phyloP scores from a whole-genome alignment of 2,113 vertebrate species.

The Callaeas wilsoni region DNA sequence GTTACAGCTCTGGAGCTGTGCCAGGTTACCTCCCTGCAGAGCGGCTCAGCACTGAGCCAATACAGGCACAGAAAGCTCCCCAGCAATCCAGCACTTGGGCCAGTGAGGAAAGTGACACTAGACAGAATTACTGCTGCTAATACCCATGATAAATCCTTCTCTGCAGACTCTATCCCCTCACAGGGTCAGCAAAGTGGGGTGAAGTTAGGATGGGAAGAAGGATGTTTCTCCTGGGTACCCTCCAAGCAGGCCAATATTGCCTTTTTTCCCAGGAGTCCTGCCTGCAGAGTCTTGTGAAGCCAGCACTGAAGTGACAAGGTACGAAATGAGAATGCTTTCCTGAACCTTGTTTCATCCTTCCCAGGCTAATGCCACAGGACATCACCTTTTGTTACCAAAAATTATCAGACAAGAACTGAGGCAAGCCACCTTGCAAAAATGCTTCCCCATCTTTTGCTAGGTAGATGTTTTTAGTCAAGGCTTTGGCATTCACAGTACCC shows the following conservation, averaged over 20 bases:
- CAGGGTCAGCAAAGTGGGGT: too few relatives aligned
- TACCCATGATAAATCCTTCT: accelerated
- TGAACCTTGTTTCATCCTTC: background rate
- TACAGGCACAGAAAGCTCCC: background rate
- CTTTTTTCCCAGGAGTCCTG: background rate
- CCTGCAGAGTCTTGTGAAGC: background rate
- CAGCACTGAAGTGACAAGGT: background rate
- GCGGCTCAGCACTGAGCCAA: background rate
- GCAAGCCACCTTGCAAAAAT: background rate
- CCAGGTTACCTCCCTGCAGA: background rate
- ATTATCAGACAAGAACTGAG: background rate
- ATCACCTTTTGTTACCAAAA: background rate
- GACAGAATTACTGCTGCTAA: background rate
- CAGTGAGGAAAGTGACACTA: background rate
- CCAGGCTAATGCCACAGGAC: background rate
- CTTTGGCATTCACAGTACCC: background rate
- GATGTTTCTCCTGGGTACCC: background rate
- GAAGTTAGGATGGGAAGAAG: too few relatives aligned
- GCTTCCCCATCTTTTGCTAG: background rate
- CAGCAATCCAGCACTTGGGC: background rate
- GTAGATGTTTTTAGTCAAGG: background rate
- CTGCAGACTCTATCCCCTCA: background rate
- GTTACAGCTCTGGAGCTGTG: background rate
- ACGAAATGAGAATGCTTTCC: background rate
- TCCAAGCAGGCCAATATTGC: background rate